Percentiles rank a stretch among this genome's conserved stretches.
Evolutionary conservation across 2,888 invertebrate genomes (phyloP).

Genomic region (Apodemia mormo): DNA sequence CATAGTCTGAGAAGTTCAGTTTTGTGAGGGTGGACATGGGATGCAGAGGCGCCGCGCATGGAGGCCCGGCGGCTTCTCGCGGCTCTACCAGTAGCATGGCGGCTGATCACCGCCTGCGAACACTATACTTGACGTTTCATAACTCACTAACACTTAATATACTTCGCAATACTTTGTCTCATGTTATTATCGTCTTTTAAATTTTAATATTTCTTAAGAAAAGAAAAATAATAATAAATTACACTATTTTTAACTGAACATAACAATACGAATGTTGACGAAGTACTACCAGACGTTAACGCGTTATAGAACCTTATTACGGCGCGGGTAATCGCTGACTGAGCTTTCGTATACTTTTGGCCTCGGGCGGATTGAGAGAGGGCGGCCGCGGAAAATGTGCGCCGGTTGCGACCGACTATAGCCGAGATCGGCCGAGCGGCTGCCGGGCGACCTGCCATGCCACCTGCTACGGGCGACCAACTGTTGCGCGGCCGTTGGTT

Average conservation of each 20-base stretch:
- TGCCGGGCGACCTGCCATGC: constrained; percentile 73
- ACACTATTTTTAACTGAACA: constrained; percentile 10
- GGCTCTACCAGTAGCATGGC: constrained; percentile 90
- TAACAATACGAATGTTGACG: constrained; percentile 17
- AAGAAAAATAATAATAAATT: neutral
- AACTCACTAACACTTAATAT: constrained; percentile 42
- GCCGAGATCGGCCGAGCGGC: constrained; percentile 44
- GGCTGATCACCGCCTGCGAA: constrained; percentile 67
- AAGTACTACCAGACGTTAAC: constrained; percentile 15
- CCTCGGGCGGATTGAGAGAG: constrained; percentile 68
- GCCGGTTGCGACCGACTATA: constrained; percentile 43
- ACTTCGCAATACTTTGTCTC: neutral
- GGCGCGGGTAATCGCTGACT: constrained; percentile 69
- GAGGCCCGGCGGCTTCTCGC: constrained; percentile 86
- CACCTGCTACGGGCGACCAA: constrained; percentile 74
- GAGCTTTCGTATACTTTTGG: constrained; percentile 61
- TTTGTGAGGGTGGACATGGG: constrained; percentile 75
- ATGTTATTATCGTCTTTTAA: neutral
- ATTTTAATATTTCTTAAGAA: neutral
- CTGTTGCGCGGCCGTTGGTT: constrained; percentile 81
- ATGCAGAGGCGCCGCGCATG: constrained; percentile 70
- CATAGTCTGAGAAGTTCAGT: constrained; percentile 74
- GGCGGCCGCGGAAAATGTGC: constrained; percentile 69
- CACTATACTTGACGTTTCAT: constrained; percentile 61
- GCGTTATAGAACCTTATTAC: constrained; percentile 55